Evolutionary conservation across 2,888 invertebrate genomes (phyloP), one percentile per base, ranked within the genome.

Genomic region (Campaea margaritaria): DNA sequence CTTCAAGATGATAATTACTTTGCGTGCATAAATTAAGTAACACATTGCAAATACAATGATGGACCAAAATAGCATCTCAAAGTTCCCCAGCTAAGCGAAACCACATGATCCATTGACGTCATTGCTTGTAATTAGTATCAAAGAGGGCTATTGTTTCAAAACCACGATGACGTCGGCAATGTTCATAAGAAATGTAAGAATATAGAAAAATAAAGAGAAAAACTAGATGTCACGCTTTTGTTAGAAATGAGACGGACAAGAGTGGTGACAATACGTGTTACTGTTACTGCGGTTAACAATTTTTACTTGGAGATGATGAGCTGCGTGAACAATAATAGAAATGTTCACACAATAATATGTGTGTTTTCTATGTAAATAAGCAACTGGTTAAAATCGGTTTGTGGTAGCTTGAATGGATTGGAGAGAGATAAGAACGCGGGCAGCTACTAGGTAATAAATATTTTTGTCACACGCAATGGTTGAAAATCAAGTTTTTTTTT

Each of bases 51-150:
- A 60, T 47, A 11, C 41, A 31, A 39, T 45, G 48, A 49, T 49
- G 31, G 28, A 51, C 38, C 39, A 51, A 65, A 64, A 60, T 44
- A 61, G 58, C 61, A 66, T 58, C 52, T 51, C 65, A 53, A 55
- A 58, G 54, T 54, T 41, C 27, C 13, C 9, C 55, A 64, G 65
- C 63, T 61, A 63, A 67, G 67, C 63, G 67, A 45, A 54, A 38
- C 71, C 76, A 72, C 61, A 70, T 74, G 76, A 73, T 70, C 63
- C 53, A 65, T 59, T 80, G 81, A 83, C 82, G 82, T 83, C 82
- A 81, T 59, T 58, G 53, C 57, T 57, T 64, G 72, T 71, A 72
- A 76, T 77, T 74, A 77, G 68, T 68, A 69, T 72, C 70, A 75
- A 75, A 66, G 72, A 74, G 61, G 67, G 65, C 72, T 69, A 74